Evolutionary conservation across 1,140 invertebrate species (phyloP).

Genomic region (Tetragnatha versicolor): DNA sequence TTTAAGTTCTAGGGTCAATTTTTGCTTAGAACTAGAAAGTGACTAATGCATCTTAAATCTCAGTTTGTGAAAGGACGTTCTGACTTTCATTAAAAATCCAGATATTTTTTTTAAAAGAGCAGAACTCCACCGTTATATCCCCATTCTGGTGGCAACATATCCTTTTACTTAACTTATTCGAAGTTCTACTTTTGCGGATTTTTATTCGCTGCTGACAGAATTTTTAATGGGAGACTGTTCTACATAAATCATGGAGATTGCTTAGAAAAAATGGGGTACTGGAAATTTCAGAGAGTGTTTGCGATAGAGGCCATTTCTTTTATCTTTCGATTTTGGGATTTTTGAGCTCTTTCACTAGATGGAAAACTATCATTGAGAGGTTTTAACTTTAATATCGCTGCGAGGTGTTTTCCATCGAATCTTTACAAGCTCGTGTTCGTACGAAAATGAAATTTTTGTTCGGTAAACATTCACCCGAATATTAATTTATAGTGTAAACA

Average conservation of each 20-base stretch:
- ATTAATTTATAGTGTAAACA: too few relatives aligned
- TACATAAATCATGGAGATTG: slow-evolving; percentile 36
- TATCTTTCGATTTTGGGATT: not conserved
- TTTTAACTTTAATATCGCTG: not conserved
- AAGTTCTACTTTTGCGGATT: not conserved
- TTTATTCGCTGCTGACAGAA: slow-evolving; percentile 26
- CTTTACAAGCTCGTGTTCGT: too few relatives aligned
- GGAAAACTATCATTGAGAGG: not conserved
- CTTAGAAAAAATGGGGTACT: not conserved
- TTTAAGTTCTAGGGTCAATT: slow-evolving; percentile 26
- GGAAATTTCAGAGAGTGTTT: slow-evolving; percentile 9
- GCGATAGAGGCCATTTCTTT: slow-evolving; percentile 4
- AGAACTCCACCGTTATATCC: too few relatives aligned
- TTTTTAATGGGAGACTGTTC: slow-evolving; percentile 27
- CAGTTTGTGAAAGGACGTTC: too few relatives aligned
- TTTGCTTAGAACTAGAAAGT: not conserved
- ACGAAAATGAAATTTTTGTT: too few relatives aligned
- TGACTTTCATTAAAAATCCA: slow-evolving; percentile 21
- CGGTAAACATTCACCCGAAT: too few relatives aligned
- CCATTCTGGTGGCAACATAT: not conserved
- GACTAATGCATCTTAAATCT: slow-evolving; percentile 24
- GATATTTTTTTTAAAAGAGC: too few relatives aligned
- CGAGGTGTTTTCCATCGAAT: too few relatives aligned
- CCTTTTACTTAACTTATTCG: not conserved
- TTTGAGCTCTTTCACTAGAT: not conserved